These are phyloP conservation scores for Conus betulinus DNA, from an alignment of 1,140 invertebrate genomes.

Conservation along the genomic window DNA sequence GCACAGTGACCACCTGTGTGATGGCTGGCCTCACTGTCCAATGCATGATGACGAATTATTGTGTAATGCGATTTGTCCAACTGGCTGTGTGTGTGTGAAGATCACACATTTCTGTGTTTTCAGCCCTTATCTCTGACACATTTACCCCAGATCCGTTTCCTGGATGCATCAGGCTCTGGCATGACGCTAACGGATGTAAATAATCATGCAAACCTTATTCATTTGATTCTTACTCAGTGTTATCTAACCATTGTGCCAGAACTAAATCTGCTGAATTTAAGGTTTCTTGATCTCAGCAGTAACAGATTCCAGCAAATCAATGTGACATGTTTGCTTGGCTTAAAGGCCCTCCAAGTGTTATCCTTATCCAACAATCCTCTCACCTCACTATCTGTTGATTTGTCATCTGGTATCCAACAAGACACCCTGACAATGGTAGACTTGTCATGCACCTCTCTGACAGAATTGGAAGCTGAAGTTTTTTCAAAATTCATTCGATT, in stretches of 20 bases:
- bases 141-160: neutral
- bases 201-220: neutral
- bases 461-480: neutral
- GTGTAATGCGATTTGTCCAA: conserved; percentile 39
- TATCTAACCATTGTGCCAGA: neutral
- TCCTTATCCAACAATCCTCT: conserved; percentile 19
- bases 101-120: conserved; percentile 10
- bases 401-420: neutral
- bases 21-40: conserved; percentile 33
- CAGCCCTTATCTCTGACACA: neutral
- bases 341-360: conserved; percentile 4
- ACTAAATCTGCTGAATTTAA: neutral
- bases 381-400: neutral
- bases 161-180: conserved; percentile 11
- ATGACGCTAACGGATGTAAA: neutral
- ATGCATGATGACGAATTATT: conserved; percentile 37
- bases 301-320: conserved; percentile 8
- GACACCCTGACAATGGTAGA: neutral
- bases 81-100: conserved; percentile 40
- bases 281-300: conserved; percentile 23
- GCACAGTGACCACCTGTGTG: conserved; percentile 22
- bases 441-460: neutral
- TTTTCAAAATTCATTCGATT: conserved; percentile 23
- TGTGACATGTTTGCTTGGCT: neutral
- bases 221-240: neutral